Conservation (phyloP, 2,113 vertebrate species). For the Pollachius pollachius region DNA sequence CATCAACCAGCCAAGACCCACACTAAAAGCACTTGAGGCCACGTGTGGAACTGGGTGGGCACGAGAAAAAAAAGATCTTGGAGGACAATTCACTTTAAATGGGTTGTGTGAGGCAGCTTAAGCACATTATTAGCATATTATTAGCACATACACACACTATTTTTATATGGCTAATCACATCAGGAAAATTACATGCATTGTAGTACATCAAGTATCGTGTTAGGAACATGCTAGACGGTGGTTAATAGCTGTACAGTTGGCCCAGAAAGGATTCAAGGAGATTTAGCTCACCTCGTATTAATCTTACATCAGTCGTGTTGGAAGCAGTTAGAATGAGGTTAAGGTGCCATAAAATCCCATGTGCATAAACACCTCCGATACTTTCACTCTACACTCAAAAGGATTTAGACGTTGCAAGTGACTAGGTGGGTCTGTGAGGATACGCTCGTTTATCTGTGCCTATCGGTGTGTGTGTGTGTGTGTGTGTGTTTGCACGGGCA, state of each 20-base stretch:
- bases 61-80: not conserved
- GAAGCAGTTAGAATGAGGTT: not conserved
- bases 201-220: not conserved
- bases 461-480: too few species aligned
- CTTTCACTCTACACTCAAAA: too few species aligned
- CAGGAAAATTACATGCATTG: not conserved
- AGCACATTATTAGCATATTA: constrained; percentile 3
- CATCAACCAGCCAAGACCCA: not conserved
- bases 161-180: constrained; percentile 1
- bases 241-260: not conserved
- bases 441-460: too few species aligned
- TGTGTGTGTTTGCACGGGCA: too few species aligned
- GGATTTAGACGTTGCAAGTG: too few species aligned
- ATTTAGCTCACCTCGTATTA: not conserved
- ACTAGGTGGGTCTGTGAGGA: too few species aligned
- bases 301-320: not conserved
- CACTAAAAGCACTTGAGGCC: too few species aligned
- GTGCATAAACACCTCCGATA: not conserved
- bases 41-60: not conserved
- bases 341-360: not conserved
- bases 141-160: not conserved
- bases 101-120: not conserved
- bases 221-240: not conserved
- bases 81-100: constrained; percentile 1
- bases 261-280: not conserved